Evolutionary conservation across 1,140 invertebrate genomes (phyloP).

Genomic region (Pseudomyrmex dendroicus): DNA sequence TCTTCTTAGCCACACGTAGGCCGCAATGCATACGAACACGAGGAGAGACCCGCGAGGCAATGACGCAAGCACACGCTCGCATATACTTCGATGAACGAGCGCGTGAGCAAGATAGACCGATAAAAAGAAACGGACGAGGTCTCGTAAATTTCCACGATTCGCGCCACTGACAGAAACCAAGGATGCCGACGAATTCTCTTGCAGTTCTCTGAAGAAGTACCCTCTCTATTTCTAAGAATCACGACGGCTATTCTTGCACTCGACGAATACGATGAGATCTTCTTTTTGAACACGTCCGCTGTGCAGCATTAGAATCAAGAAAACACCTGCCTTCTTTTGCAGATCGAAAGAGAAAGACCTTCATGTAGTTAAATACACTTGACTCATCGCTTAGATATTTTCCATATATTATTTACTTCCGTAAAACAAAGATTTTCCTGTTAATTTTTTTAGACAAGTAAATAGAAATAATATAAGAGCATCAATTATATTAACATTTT

Average conservation of each 20-base stretch:
- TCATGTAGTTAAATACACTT: constrained; percentile 57
- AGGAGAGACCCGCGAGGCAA: constrained; percentile 68
- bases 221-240: constrained; percentile 68
- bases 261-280: constrained; percentile 42
- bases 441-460: neutral
- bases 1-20: constrained; percentile 73
- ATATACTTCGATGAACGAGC: constrained; percentile 66
- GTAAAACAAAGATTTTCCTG: constrained; percentile 22
- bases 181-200: constrained; percentile 58
- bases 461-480: neutral
- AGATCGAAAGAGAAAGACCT: constrained; percentile 39
- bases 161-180: constrained; percentile 70
- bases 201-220: constrained; percentile 66
- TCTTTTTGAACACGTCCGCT: constrained; percentile 27
- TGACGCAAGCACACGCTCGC: constrained; percentile 78
- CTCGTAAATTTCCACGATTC: constrained; percentile 82
- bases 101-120: constrained; percentile 57
- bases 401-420: constrained; percentile 54
- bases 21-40: constrained; percentile 59
- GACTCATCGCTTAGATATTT: constrained; percentile 78
- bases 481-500: neutral
- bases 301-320: constrained; percentile 5
- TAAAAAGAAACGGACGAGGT: constrained; percentile 67
- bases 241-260: constrained; percentile 61
- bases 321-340: constrained; percentile 61